Base-by-base conservation (phyloP, 1,140 invertebrate genomes). In the Achatina immaculata region DNA sequence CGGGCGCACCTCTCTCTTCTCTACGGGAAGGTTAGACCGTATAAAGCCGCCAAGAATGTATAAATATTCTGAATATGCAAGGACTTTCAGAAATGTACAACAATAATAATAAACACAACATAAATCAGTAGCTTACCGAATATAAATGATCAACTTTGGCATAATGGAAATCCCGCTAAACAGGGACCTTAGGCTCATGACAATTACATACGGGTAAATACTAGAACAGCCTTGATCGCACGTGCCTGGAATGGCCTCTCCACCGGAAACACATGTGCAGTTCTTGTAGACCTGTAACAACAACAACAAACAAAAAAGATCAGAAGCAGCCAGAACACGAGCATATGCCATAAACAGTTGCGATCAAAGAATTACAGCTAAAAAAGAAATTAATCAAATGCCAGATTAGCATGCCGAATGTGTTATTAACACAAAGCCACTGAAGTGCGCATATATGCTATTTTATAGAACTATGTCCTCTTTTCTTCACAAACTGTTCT, bases 221-320 rank as follows among this genome's bases (percentile, higher is more conserved):
- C 74, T 55, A 28, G 55, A 1, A 24, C 82, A 83, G 55, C 74
- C 45, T 65, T 78, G 79, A 24, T 78, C 76, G 55, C 82, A 83
- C 19, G 45, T 72, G n/a, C 80, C 82, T n/a, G 73, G n/a, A 7
- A 28, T 73, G 0, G 82, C 82, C n/a, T 1, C 40, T 0, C 80
- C 79, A 0, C 75, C 75, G 0, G 40, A 7, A 11, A 83, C 79
- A 62, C 82, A 83, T n/a, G 82, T 42, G 34, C 82, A 83, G 65
- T 83, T 83, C 24, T n/a, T 2, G 80, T 83, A 83, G 0, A 24
- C 62, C 82, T 83, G 71, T 31, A 78, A 51, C 40, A 45, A 51
- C 16, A 42, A n/a, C n/a, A n/a, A n/a, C n/a, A n/a, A n/a, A n/a
- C n/a, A n/a, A n/a, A 36, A 79, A 38, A 55, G 1, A 62, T 42